Base-by-base conservation (phyloP, 2,797 vertebrate species). In the Thamnophis elegans region DNA sequence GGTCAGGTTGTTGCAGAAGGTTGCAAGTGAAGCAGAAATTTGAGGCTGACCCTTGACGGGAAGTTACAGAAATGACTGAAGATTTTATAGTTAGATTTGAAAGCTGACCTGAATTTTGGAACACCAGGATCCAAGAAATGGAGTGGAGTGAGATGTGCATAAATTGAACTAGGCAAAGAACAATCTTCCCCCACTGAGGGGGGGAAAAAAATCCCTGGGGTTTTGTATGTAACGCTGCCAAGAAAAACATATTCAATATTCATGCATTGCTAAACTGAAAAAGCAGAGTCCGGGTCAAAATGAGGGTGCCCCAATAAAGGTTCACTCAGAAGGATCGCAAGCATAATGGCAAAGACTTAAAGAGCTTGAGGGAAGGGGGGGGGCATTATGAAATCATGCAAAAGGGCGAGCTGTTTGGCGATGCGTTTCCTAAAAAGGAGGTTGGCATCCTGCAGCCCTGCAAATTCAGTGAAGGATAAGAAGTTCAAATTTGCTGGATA, bases 181-280 rank as follows among this genome's bases (percentile, higher is more conserved):
- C 18, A 78, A 78, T 42, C 18, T 42, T 42, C 8, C 8, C 9
- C 73, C 32, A 11, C 73, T 73, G n/a, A 25, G 20, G n/a, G 12
- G 0, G 42, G 4, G 47, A 5, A 5, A 5, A 25, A 54, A 54
- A 47, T 73, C 16, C 7, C 86, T 25, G 26, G 86, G 82, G 22
- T 85, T 68, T 89, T 88, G 51, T 7, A 87, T 90, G 26, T 13
- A 65, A 55, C 11, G 36, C 73, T 54, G 85, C 54, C 73, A 88
- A 93, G 65, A 16, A 59, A 62, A 88, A 62, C 89, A 91, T n/a
- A 88, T 91, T 55, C 54, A 55, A 36, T 58, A 93, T 60, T 88
- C 55, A 14, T 42, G 25, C 28, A 53, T 62, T 55, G 8, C 55
- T 68, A 42, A 88, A 90, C 87, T 56, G 28, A 42, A 26, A n/a